These are phyloP conservation scores for Acrobasis suavella DNA, from an alignment of 2,888 invertebrate species.

Conservation along the genomic window DNA sequence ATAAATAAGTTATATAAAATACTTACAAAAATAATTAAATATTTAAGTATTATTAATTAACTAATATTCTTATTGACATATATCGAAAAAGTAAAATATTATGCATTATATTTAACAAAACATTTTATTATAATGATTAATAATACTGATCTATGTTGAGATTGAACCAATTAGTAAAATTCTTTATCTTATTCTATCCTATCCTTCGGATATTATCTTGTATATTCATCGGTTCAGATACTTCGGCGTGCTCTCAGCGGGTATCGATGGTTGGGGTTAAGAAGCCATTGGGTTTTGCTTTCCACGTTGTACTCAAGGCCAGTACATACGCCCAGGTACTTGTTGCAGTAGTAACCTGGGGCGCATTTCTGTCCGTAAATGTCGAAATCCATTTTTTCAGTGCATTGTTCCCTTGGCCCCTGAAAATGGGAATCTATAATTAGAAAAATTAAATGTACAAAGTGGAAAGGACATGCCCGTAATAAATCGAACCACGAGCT, in stretches of 20 bases:
- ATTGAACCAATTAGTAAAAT: neutral
- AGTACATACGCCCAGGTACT: constrained; percentile 54
- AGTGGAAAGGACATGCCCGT: too few species aligned
- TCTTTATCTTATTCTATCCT: neutral
- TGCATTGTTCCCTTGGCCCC: constrained; percentile 69
- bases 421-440: constrained; percentile 31
- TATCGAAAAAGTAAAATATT: too few species aligned
- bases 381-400: constrained; percentile 62
- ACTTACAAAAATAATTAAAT: too few species aligned
- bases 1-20: too few species aligned
- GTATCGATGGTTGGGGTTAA: constrained; percentile 50
- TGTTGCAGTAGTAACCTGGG: constrained; percentile 62
- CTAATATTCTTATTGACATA: too few species aligned
- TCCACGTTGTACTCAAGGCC: constrained; percentile 52
- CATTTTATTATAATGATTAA: too few species aligned
- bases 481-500: too few species aligned
- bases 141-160: too few species aligned
- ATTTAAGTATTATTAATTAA: too few species aligned
- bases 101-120: too few species aligned
- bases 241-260: constrained; percentile 37
- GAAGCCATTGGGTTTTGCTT: constrained; percentile 46
- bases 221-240: constrained; percentile 15
- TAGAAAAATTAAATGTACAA: too few species aligned
- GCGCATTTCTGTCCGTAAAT: constrained; percentile 64
- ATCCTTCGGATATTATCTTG: neutral